Conservation (phyloP, 2,113 vertebrate genomes). For the Glaucidium brasilianum region DNA sequence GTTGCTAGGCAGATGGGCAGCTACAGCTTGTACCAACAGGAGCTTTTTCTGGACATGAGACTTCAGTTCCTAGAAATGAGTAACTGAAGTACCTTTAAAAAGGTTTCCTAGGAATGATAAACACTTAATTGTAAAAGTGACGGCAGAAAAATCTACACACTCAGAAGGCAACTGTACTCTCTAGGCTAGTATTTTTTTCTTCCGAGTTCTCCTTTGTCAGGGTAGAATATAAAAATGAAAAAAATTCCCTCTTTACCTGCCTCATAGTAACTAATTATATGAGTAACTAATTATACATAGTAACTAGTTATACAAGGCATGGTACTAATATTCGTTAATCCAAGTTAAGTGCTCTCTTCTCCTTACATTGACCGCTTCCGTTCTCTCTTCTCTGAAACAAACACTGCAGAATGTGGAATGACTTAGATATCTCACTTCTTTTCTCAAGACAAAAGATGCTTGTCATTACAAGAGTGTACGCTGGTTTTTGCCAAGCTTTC, state of each 20-base stretch:
- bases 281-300: neutral
- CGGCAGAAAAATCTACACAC: neutral
- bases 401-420: neutral
- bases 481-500: neutral
- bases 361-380: neutral
- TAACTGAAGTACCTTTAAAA: slow-evolving; percentile 19
- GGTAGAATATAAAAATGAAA: neutral
- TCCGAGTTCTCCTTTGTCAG: neutral
- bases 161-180: neutral
- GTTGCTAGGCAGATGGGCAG: slow-evolving; percentile 45
- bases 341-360: neutral
- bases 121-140: slow-evolving; percentile 7
- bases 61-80: slow-evolving; percentile 53
- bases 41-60: slow-evolving; percentile 19
- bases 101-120: slow-evolving; percentile 9
- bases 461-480: fast-evolving
- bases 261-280: neutral
- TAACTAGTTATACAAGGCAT: neutral
- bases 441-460: neutral
- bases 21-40: neutral
- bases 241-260: neutral
- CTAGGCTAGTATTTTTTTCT: neutral
- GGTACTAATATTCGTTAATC: neutral
- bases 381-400: neutral
- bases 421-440: neutral